Evolutionary conservation across 2,113 vertebrate genomes (phyloP), one percentile per base, ranked within the genome.

Genomic region (Apodemus sylvaticus): DNA sequence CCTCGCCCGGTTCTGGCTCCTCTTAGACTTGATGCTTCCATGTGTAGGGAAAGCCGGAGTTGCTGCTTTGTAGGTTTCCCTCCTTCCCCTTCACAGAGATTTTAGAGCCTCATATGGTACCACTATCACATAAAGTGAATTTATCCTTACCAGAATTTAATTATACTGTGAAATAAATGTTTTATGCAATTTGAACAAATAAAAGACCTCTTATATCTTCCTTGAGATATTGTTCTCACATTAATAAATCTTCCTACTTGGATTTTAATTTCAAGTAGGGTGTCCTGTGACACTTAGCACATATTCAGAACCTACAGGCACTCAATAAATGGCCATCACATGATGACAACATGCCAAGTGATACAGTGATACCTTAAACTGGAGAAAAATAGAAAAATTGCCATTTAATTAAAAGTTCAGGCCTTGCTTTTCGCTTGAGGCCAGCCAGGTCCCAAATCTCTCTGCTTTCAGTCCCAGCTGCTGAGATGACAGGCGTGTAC

Each of bases 101-200:
- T 89, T 66, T 88, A 87, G 66, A 66, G 74, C 42, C 22, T 86
- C 26, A 22, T 45, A 42, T 48, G n/a, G 53, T 76, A 81, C 36
- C 90, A 66, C 48, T 92, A 83, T 78, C 89, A 86, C 60, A 51
- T 55, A 62, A 86, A 94, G 70, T 93, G 87, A 96, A 85, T 85
- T 89, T 95, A 71, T 91, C 82, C 34, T 70, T 74, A 70, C 86
- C 96, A 95, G 94, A 62, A 89, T 70, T 89, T 94, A 92, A 93
- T 60, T 97, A 94, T 97, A 82, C 82, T 95, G n/a, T 95, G 94
- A 95, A 97, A 97, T 98, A 98, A 98, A 98, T 97, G 62, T 94
- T 98, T 97, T 96, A 94, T 96, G 82, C 92, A 96, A 97, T 95
- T 93, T 95, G 94, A 58, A 58, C 17, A 58, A 58, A 58, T 55